These are phyloP conservation scores for Chymomyza fuscimana DNA, from an alignment of 2,888 invertebrate species.

Conservation along the genomic window DNA sequence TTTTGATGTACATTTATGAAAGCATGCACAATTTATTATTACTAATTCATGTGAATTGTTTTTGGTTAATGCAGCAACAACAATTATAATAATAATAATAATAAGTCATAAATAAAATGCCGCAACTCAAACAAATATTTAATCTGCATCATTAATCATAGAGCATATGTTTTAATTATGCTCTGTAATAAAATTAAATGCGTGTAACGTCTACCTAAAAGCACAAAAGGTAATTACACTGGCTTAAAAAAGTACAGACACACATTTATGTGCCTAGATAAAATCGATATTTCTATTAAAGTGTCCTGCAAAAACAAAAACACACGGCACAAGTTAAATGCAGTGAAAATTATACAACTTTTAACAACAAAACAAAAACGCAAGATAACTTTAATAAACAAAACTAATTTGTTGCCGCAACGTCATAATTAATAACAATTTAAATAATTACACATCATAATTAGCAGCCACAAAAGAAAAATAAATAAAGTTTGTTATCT, in stretches of 20 bases:
- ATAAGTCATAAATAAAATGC: constrained; percentile 36
- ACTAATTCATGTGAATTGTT: constrained; percentile 12
- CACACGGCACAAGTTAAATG: constrained; percentile 17
- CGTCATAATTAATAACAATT: constrained; percentile 41
- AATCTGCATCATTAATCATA: constrained; percentile 66
- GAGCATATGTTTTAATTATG: constrained; percentile 50
- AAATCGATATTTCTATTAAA: constrained; percentile 41
- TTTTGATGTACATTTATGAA: not conserved
- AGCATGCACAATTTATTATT: not conserved
- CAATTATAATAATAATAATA: constrained; percentile 27
- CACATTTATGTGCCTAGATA: constrained; percentile 28
- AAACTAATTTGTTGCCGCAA: constrained; percentile 13
- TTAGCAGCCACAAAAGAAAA: not conserved
- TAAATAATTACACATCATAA: constrained; percentile 42
- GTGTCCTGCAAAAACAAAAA: constrained; percentile 34
- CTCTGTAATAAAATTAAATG: constrained; percentile 28
- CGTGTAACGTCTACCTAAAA: constrained; percentile 34
- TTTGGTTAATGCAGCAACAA: not conserved
- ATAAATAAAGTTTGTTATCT: not conserved
- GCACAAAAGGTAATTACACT: constrained; percentile 18
- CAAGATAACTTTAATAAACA: constrained; percentile 34
- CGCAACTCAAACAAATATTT: constrained; percentile 41
- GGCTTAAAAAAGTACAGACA: not conserved
- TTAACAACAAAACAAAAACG: constrained; percentile 17
- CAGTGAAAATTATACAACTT: constrained; percentile 30